Evolutionary conservation across 1,140 invertebrate genomes (phyloP).

Genomic region (Proctacanthus coquilletti): DNA sequence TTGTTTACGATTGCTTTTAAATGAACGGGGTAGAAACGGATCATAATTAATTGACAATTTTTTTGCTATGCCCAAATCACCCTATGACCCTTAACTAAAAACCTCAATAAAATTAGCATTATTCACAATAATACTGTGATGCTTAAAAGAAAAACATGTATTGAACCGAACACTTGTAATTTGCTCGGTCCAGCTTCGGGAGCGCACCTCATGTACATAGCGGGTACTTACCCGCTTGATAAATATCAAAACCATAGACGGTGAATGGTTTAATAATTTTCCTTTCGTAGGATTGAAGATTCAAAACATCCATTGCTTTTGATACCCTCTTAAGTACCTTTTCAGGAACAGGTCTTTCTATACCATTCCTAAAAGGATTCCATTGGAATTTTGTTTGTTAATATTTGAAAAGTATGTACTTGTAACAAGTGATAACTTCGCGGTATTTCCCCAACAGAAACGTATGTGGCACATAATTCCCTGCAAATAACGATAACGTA

Average conservation of each 20-base stretch:
- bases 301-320: slow-evolving; percentile 35
- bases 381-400: neutral
- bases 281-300: slow-evolving; percentile 27
- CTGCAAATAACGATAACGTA: slow-evolving; percentile 14
- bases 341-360: slow-evolving; percentile 27
- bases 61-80: no score
- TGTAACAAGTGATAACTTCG: slow-evolving; percentile 35
- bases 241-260: slow-evolving; percentile 45
- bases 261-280: slow-evolving; percentile 38
- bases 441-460: slow-evolving; percentile 34
- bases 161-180: no score
- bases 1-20: no score
- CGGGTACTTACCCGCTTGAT: slow-evolving; percentile 33
- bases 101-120: no score
- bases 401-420: slow-evolving; percentile 25
- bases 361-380: slow-evolving; percentile 28
- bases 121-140: no score
- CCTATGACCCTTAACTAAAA: no score
- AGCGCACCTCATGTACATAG: neutral
- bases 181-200: slow-evolving; percentile 14
- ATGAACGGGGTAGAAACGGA: no score
- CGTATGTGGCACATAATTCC: slow-evolving; percentile 33
- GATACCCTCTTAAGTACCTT: slow-evolving; percentile 28
- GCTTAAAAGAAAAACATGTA: no score
- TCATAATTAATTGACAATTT: no score